Evolutionary conservation across 2,888 invertebrate species (phyloP).

Genomic region (Lithophane socia): DNA sequence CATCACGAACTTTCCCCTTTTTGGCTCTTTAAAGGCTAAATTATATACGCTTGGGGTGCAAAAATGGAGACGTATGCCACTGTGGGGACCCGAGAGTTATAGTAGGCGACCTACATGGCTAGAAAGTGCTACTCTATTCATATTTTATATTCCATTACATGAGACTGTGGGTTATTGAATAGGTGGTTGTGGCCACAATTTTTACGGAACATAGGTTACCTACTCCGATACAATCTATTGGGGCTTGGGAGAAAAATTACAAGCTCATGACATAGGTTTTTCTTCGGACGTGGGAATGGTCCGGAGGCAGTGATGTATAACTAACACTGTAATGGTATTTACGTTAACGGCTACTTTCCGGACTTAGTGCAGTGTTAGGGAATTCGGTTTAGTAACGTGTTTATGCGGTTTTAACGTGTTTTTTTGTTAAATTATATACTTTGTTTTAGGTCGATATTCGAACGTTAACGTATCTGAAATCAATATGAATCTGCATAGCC

Average conservation of each 20-base stretch:
- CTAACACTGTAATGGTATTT: constrained; percentile 60
- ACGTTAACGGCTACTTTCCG: constrained; percentile 36
- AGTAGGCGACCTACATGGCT: constrained; percentile 78
- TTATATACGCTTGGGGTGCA: constrained; percentile 86
- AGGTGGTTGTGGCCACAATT: constrained; percentile 70
- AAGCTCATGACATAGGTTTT: constrained; percentile 78
- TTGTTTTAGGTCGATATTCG: neutral
- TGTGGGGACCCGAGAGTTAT: constrained; percentile 85
- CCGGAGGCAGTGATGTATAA: constrained; percentile 61
- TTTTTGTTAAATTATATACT: no score
- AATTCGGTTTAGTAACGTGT: constrained; percentile 7
- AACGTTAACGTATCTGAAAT: neutral
- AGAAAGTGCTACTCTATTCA: constrained; percentile 79
- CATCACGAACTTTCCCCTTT: constrained; percentile 84
- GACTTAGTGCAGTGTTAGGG: neutral
- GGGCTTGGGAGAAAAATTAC: constrained; percentile 76
- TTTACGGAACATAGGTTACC: constrained; percentile 65
- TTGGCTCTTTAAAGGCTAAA: constrained; percentile 87
- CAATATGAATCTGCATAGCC: neutral
- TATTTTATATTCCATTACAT: constrained; percentile 84
- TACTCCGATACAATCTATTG: constrained; percentile 78
- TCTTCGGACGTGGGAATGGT: constrained; percentile 59
- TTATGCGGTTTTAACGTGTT: neutral
- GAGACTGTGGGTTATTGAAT: constrained; percentile 78
- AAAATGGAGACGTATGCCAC: constrained; percentile 88